Conservation (phyloP, 2,113 vertebrate species). For the Vidua chalybeata region DNA sequence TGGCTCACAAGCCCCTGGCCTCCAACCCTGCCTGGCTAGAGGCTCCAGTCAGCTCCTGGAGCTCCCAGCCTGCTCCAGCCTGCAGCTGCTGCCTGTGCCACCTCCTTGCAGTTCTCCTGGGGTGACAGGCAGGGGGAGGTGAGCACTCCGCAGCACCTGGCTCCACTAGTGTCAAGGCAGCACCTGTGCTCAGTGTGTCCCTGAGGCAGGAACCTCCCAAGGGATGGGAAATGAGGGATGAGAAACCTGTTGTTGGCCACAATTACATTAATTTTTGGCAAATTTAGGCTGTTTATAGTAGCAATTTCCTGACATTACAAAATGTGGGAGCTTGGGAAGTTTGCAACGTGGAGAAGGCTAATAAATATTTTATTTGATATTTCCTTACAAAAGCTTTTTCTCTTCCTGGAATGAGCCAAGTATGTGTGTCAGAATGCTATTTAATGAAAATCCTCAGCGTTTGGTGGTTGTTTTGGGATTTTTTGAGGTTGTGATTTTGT, state of each 20-base stretch:
- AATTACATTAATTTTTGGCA: background rate
- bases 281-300: background rate
- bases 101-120: fast-evolving
- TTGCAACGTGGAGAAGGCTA: background rate
- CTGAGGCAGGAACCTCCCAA: background rate
- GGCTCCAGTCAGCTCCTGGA: background rate
- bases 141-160: background rate
- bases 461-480: background rate
- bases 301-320: conserved; percentile 19
- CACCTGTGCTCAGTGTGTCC: background rate
- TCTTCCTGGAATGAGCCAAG: background rate
- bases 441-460: background rate
- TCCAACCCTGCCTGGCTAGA: background rate
- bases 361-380: conserved; percentile 21
- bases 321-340: background rate
- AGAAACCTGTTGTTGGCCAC: background rate
- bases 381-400: background rate
- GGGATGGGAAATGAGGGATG: background rate
- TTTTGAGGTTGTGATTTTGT: background rate
- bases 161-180: background rate
- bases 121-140: fast-evolving
- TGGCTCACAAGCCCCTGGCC: background rate
- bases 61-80: background rate
- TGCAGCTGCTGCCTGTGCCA: fast-evolving
- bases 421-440: background rate